Conservation (phyloP, 2,797 vertebrate species). For the Morelia viridis region DNA sequence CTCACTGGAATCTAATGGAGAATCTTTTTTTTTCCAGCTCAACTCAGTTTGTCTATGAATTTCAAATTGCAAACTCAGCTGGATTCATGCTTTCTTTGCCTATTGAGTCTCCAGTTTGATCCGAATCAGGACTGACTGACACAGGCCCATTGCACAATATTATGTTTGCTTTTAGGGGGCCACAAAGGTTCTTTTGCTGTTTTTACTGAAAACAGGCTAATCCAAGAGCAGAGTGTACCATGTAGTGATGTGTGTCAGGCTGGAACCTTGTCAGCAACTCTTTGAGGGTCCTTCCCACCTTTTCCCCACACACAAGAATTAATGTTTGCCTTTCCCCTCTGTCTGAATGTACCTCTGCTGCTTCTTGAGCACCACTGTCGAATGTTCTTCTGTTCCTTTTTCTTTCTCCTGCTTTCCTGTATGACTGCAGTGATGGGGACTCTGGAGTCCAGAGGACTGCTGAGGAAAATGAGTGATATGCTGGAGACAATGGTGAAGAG, state of each 20-base stretch:
- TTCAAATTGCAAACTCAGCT: not conserved
- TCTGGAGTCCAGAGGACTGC: conserved; percentile 86
- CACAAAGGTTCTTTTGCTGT: not conserved
- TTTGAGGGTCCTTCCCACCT: not conserved
- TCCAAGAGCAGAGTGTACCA: not conserved
- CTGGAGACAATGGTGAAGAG: conserved; percentile 90
- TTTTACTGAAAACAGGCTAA: not conserved
- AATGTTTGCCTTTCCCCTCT: not conserved
- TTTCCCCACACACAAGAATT: not conserved
- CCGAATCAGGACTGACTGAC: not conserved
- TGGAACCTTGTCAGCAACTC: not conserved
- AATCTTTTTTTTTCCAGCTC: not conserved
- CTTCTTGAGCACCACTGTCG: not conserved
- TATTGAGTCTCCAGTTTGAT: not conserved
- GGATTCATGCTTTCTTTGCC: not conserved
- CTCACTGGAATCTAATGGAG: not conserved
- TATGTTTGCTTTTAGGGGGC: not conserved
- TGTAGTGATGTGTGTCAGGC: not conserved
- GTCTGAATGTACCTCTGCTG: not conserved
- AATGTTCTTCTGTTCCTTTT: conserved; percentile 3
- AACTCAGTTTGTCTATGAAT: not conserved
- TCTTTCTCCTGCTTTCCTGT: conserved; percentile 43
- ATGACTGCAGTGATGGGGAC: conserved; percentile 81
- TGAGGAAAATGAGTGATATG: conserved; percentile 93
- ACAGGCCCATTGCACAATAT: not conserved